phyloP scores from a whole-genome alignment of 2,888 invertebrate genomes.

The Physocephala rufipes region DNA sequence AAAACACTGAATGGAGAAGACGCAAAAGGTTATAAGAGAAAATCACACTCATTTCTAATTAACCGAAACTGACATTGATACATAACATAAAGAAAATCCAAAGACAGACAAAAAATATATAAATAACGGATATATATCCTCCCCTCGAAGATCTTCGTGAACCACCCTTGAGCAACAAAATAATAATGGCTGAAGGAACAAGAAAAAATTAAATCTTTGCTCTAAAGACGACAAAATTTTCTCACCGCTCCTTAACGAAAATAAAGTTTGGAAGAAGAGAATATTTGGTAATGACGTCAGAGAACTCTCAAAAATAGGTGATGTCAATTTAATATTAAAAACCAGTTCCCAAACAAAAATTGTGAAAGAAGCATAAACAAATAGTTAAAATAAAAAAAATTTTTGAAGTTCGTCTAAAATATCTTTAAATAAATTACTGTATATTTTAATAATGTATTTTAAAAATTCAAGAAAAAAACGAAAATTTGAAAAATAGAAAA shows the following conservation, averaged over 20 bases:
- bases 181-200: neutral
- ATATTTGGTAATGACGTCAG: too few relatives aligned
- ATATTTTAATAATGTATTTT: neutral
- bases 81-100: neutral
- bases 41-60: neutral
- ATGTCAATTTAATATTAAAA: neutral
- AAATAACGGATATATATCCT: too few relatives aligned
- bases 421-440: neutral
- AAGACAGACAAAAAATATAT: neutral
- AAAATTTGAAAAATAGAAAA: neutral
- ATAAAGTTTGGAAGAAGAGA: neutral
- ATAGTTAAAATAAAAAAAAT: neutral
- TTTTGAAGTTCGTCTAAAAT: neutral
- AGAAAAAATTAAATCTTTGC: neutral
- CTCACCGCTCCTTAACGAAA: neutral
- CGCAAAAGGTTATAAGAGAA: neutral
- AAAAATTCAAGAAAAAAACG: neutral
- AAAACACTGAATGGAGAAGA: neutral
- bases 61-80: neutral
- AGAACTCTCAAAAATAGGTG: neutral
- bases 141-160: neutral
- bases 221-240: too few relatives aligned
- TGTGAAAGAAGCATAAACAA: neutral
- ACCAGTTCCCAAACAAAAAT: neutral
- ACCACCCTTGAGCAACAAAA: neutral